Evolutionary conservation across 2,888 invertebrate species (phyloP).

Genomic region (Allophyes oxyacanthae): DNA sequence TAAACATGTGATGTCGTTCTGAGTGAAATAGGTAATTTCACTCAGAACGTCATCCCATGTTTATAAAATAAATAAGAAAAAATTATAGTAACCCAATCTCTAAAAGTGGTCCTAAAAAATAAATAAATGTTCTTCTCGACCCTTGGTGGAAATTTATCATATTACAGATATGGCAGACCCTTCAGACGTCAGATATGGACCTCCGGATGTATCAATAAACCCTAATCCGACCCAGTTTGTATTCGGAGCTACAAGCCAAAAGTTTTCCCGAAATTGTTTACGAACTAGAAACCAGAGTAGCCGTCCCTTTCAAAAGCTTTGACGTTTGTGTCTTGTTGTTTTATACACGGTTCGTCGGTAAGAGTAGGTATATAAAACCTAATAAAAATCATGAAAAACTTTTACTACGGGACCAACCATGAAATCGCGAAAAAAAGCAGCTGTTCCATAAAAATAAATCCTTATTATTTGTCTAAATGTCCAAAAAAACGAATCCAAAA

Average conservation of each 20-base stretch:
- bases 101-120: slow-evolving; percentile 15
- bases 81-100: slow-evolving; percentile 2
- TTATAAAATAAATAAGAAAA: neutral
- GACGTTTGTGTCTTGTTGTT: neutral
- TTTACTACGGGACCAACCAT: too few relatives aligned
- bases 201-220: slow-evolving; percentile 33
- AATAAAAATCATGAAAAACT: too few relatives aligned
- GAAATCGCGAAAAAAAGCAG: too few relatives aligned
- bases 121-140: slow-evolving; percentile 32
- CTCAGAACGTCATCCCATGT: too few relatives aligned
- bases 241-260: slow-evolving; percentile 16
- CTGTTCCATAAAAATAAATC: too few relatives aligned
- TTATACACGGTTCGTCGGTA: too few relatives aligned
- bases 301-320: neutral
- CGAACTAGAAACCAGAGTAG: slow-evolving; percentile 6
- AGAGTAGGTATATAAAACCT: too few relatives aligned
- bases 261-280: slow-evolving; percentile 17
- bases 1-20: too few relatives aligned
- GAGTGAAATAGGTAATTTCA: too few relatives aligned
- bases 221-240: slow-evolving; percentile 41
- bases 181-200: slow-evolving; percentile 27
- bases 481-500: too few relatives aligned
- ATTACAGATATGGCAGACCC: slow-evolving; percentile 29
- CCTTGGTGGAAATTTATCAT: slow-evolving; percentile 22
- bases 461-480: too few relatives aligned